phyloP scores from a whole-genome alignment of 2,113 vertebrate species.

The Hydrolagus affinis region DNA sequence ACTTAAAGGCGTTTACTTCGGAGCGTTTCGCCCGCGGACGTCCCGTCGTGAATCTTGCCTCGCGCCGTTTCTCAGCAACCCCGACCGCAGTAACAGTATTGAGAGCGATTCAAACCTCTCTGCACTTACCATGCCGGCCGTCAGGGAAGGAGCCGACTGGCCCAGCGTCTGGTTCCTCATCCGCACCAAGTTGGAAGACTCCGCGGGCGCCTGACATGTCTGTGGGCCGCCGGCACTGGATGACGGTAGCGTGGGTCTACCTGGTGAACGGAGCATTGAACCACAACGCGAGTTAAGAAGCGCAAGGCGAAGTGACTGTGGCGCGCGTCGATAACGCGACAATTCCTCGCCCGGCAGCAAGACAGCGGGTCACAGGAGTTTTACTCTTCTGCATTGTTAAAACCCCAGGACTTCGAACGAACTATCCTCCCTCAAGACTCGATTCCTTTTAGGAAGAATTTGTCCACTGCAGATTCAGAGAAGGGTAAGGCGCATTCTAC shows the following conservation, averaged over 20 bases:
- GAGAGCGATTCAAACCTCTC: constrained; percentile 33
- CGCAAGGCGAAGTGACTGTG: background rate
- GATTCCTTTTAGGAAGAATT: too few species aligned
- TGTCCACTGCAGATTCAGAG: too few species aligned
- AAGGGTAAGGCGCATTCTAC: too few species aligned
- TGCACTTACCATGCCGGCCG: constrained; percentile 79
- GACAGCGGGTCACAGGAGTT: too few species aligned
- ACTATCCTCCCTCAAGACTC: too few species aligned
- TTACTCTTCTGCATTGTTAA: too few species aligned
- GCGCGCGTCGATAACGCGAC: background rate
- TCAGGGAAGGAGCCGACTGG: constrained; percentile 90
- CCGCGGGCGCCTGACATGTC: constrained; percentile 69
- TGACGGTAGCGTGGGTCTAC: constrained; percentile 87
- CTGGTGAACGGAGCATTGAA: constrained; percentile 42
- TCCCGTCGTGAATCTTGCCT: too few species aligned
- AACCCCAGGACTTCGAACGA: too few species aligned
- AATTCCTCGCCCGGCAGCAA: too few species aligned
- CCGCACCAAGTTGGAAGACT: constrained; percentile 80
- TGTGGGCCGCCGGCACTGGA: constrained; percentile 78
- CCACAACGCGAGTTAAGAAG: background rate
- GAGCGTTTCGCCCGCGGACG: background rate
- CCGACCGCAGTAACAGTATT: background rate
- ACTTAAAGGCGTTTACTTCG: background rate
- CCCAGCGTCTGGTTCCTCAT: constrained; percentile 89
- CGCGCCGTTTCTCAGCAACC: background rate